Evolutionary conservation across 2,888 invertebrate species (phyloP), one percentile per base, ranked within the genome.

Genomic region (Seira musarum): DNA sequence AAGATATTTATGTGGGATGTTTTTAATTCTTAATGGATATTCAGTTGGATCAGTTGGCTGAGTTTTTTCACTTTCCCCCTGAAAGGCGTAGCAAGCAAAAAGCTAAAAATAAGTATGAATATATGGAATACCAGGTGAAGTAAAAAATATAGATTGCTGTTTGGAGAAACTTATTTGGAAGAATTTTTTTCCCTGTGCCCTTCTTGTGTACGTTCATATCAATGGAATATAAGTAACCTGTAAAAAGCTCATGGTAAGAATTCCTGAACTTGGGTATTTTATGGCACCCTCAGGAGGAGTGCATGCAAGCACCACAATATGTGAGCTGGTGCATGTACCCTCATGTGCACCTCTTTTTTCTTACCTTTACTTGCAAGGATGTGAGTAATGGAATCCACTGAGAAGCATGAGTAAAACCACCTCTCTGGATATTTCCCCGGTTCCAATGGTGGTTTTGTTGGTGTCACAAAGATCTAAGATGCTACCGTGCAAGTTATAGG

Each of bases 1-100:
- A 75, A 84, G 82, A 84, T 85, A 85, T 85, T 85, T 85, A 85
- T 85, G 85, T 84, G 84, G 81, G 83, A 83, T 83, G 85, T 85
- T 84, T 85, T 85, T 85, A 85, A 85, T 85, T 85, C 85, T 84
- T 85, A 85, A 85, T 84, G 85, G 84, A 84, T 84, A 85, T 84
- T 85, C 84, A 79, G 82, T 82, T 83, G 83, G 83, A 83, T 83
- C 82, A 82, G 85, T 83, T 81, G 82, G 72, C 75, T 69, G 66
- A 61, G 76, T 70, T 74, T 73, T 74, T 76, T 72, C 66, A 66
- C 71, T 76, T 81, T 69, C 35, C 75, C 68, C 46, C 21, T 2
- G 13, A 53, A 69, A 76, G 49, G 40, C 49, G 61, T 69, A 30
- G 53, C 24, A 61, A 66, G 65, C 19, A 68, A 57, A 78, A 30